phyloP scores from a whole-genome alignment of 2,797 vertebrate genomes.

The Enteromius fasciolatus region DNA sequence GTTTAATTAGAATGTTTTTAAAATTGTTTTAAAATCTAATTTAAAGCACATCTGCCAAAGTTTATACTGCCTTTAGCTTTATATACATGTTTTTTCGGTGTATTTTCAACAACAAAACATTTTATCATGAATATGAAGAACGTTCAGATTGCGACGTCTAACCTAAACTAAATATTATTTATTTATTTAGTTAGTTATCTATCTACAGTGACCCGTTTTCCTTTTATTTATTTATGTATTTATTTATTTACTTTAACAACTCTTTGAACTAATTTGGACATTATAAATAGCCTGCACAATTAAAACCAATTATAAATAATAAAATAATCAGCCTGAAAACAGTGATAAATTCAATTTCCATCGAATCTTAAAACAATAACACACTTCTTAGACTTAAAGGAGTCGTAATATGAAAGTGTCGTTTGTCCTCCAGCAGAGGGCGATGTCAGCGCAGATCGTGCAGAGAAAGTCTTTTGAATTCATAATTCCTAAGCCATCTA shows the following conservation, averaged over 20 bases:
- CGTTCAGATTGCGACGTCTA: neutral
- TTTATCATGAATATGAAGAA: neutral
- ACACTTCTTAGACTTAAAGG: neutral
- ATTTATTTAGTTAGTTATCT: neutral
- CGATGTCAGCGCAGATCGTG: constrained; percentile 1
- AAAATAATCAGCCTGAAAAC: neutral
- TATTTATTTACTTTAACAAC: neutral
- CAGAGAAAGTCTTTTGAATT: constrained; percentile 3
- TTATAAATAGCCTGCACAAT: neutral
- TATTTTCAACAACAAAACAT: neutral
- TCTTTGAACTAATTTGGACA: neutral
- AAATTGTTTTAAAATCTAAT: neutral
- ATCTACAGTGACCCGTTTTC: neutral
- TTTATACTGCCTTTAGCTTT: neutral
- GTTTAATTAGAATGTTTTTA: neutral
- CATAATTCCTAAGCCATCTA: constrained; percentile 10
- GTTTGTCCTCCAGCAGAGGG: constrained; percentile 42
- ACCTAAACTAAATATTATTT: neutral
- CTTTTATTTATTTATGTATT: neutral
- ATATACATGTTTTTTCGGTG: neutral
- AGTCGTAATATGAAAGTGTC: neutral
- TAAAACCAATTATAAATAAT: neutral
- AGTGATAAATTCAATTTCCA: neutral
- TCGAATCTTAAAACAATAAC: neutral
- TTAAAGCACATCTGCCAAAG: neutral